Evolutionary conservation across 2,113 vertebrate genomes (phyloP).

Genomic region (Boleophthalmus pectinirostris): DNA sequence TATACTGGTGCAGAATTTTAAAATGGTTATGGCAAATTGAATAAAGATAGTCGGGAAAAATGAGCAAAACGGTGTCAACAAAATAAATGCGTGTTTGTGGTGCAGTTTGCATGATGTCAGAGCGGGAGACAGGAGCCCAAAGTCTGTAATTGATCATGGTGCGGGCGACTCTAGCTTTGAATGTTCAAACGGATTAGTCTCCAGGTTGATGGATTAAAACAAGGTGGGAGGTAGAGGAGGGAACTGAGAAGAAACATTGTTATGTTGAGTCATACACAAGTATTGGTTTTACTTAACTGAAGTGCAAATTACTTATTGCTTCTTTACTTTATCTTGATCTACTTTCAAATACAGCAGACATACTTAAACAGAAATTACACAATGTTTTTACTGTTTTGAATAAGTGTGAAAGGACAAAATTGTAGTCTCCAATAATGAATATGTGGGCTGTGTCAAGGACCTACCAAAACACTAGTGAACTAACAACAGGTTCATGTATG

Average conservation of each 20-base stretch:
- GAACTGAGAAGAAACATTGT: slow-evolving; percentile 49
- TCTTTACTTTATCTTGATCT: background rate
- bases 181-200: slow-evolving; percentile 71
- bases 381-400: background rate
- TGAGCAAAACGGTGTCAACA: slow-evolving; percentile 31
- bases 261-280: background rate
- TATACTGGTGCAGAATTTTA: slow-evolving; percentile 25
- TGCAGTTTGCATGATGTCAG: slow-evolving; percentile 59
- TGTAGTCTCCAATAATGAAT: background rate
- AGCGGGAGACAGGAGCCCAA: slow-evolving; percentile 50
- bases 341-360: too few relatives aligned
- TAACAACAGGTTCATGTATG: too few relatives aligned
- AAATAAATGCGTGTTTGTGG: slow-evolving; percentile 61
- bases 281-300: background rate
- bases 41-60: slow-evolving; percentile 43
- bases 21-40: slow-evolving; percentile 33
- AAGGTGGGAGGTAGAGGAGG: slow-evolving; percentile 51
- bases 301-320: background rate
- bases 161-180: slow-evolving; percentile 56
- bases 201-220: slow-evolving; percentile 74
- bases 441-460: background rate
- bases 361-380: background rate
- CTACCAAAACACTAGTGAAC: too few relatives aligned
- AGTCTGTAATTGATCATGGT: slow-evolving; percentile 71
- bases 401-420: background rate